Base-by-base conservation (phyloP, 2,113 vertebrate species). In the Vimba vimba region DNA sequence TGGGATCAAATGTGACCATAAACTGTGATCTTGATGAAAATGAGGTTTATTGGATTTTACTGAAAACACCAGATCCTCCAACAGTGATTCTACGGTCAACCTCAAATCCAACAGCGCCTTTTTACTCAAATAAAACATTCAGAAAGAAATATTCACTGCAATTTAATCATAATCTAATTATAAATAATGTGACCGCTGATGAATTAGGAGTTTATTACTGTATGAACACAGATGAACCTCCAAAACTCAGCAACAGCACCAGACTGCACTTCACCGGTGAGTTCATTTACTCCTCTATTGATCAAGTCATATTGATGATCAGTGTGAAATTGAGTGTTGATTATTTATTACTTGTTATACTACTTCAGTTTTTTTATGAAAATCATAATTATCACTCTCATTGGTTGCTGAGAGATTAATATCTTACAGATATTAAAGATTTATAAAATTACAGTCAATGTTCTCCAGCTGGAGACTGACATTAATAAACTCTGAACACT, bases 131-230 rank as follows among this genome's bases (percentile, higher is more conserved):
- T 43, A 43, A 43, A 43, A 43, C 43, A 43, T 0, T 43, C 8
- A 43, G 43, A 43, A 9, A 43, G 43, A 43, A 43, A 43, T 43
- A 43, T 43, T 43, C 43, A 43, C 8, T 43, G 1, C 43, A 43
- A 2, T 43, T 43, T 43, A 43, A 43, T 7, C 43, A 43, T 2
- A 0, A 6, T 43, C 43, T 43, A 6, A 8, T 50, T 43, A 43
- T 43, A 1, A 43, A 43, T 43, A 43, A 43, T 8, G 39, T 43
- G 1, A 43, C 39, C 0, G 8, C 23, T 64, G 36, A 80, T 80
- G 78, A 80, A 27, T 64, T 80, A 45, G 78, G 78, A 64, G 36
- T 80, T 80, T 80, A 80, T 80, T 80, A 62, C 78, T 80, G 78
- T 64, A 80, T 66, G 62, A 66, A 30, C 12, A 30, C 62, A n/a